Evolutionary conservation across 2,888 invertebrate species (phyloP).

Genomic region (Pyralis farinalis): DNA sequence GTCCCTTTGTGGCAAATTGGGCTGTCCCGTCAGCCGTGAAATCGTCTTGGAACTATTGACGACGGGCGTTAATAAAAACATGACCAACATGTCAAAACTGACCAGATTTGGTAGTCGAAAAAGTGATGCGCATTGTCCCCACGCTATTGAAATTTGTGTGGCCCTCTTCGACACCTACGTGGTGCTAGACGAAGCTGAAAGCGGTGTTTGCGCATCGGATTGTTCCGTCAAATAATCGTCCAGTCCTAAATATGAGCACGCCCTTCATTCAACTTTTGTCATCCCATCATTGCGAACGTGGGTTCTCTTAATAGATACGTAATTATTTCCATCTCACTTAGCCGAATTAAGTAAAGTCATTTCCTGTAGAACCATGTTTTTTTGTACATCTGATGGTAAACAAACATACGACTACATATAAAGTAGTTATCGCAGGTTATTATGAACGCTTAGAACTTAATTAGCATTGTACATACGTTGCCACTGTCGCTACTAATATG

Average conservation of each 20-base stretch:
- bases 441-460: too few relatives aligned
- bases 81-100: conserved; percentile 78
- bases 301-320: conserved; percentile 17
- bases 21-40: conserved; percentile 62
- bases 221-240: conserved; percentile 61
- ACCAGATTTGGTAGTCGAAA: conserved; percentile 73
- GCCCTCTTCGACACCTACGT: conserved; percentile 64
- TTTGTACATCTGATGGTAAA: too few relatives aligned
- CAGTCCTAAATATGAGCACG: conserved; percentile 57
- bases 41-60: conserved; percentile 57
- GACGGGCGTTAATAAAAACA: conserved; percentile 76
- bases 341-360: neutral
- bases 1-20: conserved; percentile 73
- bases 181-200: conserved; percentile 36
- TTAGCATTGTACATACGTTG: too few relatives aligned
- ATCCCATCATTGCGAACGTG: conserved; percentile 20
- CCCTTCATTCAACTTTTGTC: conserved; percentile 50
- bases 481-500: too few relatives aligned
- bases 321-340: conserved; percentile 16
- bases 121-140: conserved; percentile 69
- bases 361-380: neutral
- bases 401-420: too few relatives aligned
- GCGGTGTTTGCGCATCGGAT: conserved; percentile 69
- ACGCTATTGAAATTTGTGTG: conserved; percentile 71
- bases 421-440: too few relatives aligned